Base-by-base conservation (phyloP, 2,797 vertebrate genomes). In the Columba guinea region DNA sequence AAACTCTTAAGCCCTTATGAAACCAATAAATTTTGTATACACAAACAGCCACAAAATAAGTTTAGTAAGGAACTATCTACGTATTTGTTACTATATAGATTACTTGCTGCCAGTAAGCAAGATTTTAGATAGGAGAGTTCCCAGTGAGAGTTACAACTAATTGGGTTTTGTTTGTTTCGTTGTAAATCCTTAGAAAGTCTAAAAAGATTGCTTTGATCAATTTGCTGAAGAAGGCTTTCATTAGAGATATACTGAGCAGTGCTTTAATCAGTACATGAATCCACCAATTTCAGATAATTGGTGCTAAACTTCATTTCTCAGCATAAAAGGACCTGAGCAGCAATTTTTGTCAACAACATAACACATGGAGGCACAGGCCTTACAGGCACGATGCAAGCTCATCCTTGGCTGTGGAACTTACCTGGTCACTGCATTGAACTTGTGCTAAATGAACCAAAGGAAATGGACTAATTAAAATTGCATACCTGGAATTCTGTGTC, bases 231-330 rank as follows among this genome's bases (percentile, higher is more conserved):
- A 74, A 81, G 67, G 24, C 89, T 94, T 95, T 96, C 79, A 69
- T 87, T 94, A 92, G 65, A 39, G 32, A 77, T 90, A 80, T 21
- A 81, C 37, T 69, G 74, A 87, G 65, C 41, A 85, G 68, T 58
- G 55, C 65, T 83, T 94, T 96, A 93, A 97, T 93, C 92, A 94
- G 67, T 84, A 89, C 59, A 95, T 69, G 52, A 94, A 89, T 96
- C 55, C 69, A 93, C 37, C 83, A 90, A 28, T 93, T 96, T 94
- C 75, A 93, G 83, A 81, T 96, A 95, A 96, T 93, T 95, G 39
- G 44, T 95, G 65, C 73, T 97, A 93, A 96, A 95, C 83, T 80
- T 64, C 1, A 85, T 91, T 93, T 94, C 75, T 89, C 78, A 96
- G 55, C 56, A 93, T 70, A 87, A 95, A 94, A 94, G 80, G 65